Conservation (phyloP, 2,888 invertebrate species). For the Willowsia nigromaculata region DNA sequence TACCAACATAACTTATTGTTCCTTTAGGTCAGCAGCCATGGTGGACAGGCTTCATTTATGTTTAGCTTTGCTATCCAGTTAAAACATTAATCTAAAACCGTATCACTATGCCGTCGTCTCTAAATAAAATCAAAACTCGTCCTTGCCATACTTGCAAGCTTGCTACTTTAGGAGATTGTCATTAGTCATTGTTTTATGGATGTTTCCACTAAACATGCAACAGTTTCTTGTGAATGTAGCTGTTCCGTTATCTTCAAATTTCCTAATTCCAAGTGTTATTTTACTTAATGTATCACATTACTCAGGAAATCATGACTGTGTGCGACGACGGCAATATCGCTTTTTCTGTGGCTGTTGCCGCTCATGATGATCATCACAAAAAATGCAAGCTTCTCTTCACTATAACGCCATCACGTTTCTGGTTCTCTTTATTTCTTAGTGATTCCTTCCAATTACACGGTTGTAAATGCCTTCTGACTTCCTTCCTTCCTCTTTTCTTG, state of each 20-base stretch:
- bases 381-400: neutral
- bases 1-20: too few relatives aligned
- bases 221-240: neutral
- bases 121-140: too few relatives aligned
- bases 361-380: neutral
- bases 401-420: neutral
- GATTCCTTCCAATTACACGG: constrained; percentile 52
- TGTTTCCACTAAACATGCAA: too few relatives aligned
- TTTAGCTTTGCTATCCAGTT: too few relatives aligned
- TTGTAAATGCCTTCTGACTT: constrained; percentile 35
- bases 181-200: too few relatives aligned
- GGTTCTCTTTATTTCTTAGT: neutral
- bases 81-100: too few relatives aligned
- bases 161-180: too few relatives aligned
- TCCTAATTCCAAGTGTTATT: constrained; percentile 5
- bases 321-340: neutral
- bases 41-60: too few relatives aligned
- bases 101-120: too few relatives aligned
- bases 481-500: constrained; percentile 32
- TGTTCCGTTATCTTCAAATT: neutral
- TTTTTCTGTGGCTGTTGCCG: neutral
- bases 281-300: constrained; percentile 5
- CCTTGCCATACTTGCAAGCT: too few relatives aligned
- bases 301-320: neutral
- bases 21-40: too few relatives aligned